A percentile compares a stretch with the other conserved stretches of the same genome.
phyloP scores from a whole-genome alignment of 2,797 vertebrate species.

The Pelochelys cantorii region DNA sequence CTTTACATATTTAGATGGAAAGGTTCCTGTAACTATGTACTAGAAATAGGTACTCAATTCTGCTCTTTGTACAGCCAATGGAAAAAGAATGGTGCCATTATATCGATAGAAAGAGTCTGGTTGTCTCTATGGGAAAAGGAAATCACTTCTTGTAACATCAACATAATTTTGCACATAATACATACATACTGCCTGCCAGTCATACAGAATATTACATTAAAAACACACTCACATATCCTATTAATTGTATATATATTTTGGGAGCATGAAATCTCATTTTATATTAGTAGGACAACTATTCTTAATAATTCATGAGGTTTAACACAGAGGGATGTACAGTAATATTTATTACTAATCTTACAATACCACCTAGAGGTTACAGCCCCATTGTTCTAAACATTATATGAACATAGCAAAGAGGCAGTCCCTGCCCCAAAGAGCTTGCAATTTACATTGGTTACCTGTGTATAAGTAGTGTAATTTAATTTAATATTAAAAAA shows the following conservation, averaged over 20 bases:
- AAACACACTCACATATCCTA: constrained; percentile 7
- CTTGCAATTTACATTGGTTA: neutral
- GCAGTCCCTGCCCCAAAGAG: accelerated
- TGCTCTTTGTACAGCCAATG: neutral
- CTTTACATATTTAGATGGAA: neutral
- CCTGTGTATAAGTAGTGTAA: neutral
- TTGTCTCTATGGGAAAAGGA: accelerated
- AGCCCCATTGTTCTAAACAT: accelerated
- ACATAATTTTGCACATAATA: neutral
- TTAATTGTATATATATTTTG: neutral
- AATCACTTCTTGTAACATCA: neutral
- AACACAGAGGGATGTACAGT: neutral
- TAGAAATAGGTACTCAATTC: neutral
- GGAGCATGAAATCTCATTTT: neutral
- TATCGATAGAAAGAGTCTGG: accelerated
- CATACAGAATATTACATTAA: neutral
- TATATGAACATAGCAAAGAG: accelerated
- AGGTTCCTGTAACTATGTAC: neutral
- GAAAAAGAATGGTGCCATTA: accelerated
- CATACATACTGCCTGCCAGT: neutral
- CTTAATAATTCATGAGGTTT: constrained; percentile 15
- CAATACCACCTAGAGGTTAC: accelerated
- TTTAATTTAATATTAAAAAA: neutral
- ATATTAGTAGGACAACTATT: neutral
- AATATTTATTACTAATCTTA: neutral